Base-by-base conservation (phyloP, 2,888 invertebrate genomes). In the Oscheius sp. region DNA sequence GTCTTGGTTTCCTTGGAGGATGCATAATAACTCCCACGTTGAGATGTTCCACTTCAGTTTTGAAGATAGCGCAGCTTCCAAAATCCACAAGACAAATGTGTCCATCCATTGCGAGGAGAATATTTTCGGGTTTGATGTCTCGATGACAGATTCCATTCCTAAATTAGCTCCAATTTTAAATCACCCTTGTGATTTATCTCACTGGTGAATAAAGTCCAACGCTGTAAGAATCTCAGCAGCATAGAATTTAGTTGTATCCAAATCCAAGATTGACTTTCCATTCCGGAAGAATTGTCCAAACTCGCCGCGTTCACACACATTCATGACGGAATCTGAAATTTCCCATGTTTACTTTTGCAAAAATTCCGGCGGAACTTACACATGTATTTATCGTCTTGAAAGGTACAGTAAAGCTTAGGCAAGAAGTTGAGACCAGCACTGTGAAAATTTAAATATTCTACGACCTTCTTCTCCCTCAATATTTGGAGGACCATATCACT, bases 111-210 rank as follows among this genome's bases (percentile, higher is more conserved):
- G 93, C 93, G 79, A 99, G 89, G 57, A 99, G 90, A 82, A 98
- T 94, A 89, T 99, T 98, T 89, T 98, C 95, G 5, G 98, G 98
- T 88, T 98, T 98, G 81, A 98, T 90, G 88, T 98, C 97, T 71
- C 90, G 75, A 69, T 85, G 85, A 15, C 83, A 71, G 55, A 86
- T 75, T 1, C 75, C 70, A 52, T 74, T 72, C 10, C 71, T 71
- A 27, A 31, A 71, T 50, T 3, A 29, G n/a, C n/a, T n/a, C n/a
- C n/a, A n/a, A 15, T 57, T 45, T 15, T 4, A 3, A 29, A 23
- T 10, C 17, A 8, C 23, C 4, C 17, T 5, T 3, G 15, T 33
- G 37, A 29, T 23, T 3, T 17, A 23, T 42, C 66, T n/a, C 71
- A 64, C 6, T 50, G 34, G 63, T 85, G 85, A 31, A 85, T 67